A percentile compares a stretch with the other conserved stretches of the same genome.
These are phyloP conservation scores for Leucoma salicis DNA, from an alignment of 2,888 invertebrate species.

Conservation along the genomic window DNA sequence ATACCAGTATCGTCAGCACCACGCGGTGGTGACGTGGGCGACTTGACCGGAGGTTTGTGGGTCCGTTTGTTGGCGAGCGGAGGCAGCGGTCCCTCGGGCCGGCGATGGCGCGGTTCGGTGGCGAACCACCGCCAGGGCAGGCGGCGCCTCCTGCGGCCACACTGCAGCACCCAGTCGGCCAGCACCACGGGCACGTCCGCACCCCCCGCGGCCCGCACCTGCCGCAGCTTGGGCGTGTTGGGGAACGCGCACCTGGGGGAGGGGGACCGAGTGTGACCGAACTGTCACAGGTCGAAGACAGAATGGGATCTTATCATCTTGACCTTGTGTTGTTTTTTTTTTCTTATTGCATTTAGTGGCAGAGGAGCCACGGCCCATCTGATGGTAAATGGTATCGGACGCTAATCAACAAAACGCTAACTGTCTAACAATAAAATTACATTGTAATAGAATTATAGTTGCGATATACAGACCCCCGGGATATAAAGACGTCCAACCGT, in stretches of 20 bases:
- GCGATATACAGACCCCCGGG: no score
- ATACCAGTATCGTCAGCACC: slow-evolving; percentile 1
- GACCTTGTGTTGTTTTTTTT: no score
- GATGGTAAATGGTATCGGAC: no score
- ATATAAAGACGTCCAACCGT: no score
- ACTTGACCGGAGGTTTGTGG: neutral
- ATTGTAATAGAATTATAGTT: neutral
- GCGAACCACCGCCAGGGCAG: slow-evolving; percentile 86
- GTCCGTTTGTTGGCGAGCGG: neutral
- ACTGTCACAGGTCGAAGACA: no score
- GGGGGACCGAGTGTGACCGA: no score
- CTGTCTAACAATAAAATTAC: no score
- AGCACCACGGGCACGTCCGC: slow-evolving; percentile 83
- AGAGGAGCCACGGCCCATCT: no score
- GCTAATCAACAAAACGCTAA: no score
- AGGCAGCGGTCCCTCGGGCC: slow-evolving; percentile 41
- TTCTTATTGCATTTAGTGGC: no score
- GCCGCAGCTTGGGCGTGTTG: slow-evolving; percentile 92
- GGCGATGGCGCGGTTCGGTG: slow-evolving; percentile 65
- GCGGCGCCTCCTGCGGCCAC: slow-evolving; percentile 80
- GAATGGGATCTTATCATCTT: no score
- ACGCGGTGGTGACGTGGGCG: neutral
- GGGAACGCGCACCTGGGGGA: slow-evolving; percentile 91
- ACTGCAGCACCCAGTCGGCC: slow-evolving; percentile 89
- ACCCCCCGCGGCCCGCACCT: slow-evolving; percentile 42